Evolutionary conservation across 2,113 vertebrate species (phyloP).

Genomic region (Prionailurus viverrinus): DNA sequence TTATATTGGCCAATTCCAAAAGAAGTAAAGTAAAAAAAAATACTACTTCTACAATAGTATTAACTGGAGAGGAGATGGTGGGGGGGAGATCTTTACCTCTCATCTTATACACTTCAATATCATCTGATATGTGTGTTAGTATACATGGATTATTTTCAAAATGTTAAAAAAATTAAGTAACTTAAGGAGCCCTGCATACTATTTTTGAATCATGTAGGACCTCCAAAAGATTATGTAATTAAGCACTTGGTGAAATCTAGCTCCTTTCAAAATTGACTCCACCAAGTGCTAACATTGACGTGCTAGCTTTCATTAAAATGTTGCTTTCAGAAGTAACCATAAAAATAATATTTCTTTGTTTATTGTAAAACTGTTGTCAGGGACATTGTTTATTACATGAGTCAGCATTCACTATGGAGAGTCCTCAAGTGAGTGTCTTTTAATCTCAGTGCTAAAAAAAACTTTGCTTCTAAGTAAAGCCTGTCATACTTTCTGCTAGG

Average conservation of each 20-base stretch:
- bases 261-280: neutral
- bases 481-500: neutral
- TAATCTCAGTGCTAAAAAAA: neutral
- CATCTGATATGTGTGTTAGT: neutral
- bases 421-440: neutral
- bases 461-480: neutral
- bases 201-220: neutral
- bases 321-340: neutral
- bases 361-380: neutral
- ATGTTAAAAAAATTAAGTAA: neutral
- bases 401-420: neutral
- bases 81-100: neutral
- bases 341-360: neutral
- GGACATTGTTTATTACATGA: neutral
- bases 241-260: neutral
- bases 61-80: neutral
- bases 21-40: neutral
- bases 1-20: neutral
- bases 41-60: neutral
- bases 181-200: neutral
- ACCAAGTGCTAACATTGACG: neutral
- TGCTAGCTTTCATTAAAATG: neutral
- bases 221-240: neutral
- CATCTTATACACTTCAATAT: neutral
- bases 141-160: neutral